A percentile compares a stretch with the other conserved stretches of the same genome.
Evolutionary conservation across 2,797 vertebrate genomes (phyloP).

Genomic region (Melanotaenia parkinsoni): DNA sequence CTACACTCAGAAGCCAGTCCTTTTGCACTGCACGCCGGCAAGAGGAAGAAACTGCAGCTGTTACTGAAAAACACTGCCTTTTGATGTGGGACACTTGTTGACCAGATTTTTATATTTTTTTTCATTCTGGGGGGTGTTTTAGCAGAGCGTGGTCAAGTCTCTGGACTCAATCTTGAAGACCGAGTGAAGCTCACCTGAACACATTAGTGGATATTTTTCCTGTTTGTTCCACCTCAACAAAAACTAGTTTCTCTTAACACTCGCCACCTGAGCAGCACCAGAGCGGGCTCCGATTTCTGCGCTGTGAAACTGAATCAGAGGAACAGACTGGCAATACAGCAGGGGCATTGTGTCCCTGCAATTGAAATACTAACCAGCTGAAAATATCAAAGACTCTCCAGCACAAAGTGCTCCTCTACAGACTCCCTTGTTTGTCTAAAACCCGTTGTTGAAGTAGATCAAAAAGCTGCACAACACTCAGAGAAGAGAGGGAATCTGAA

Average conservation of each 20-base stretch:
- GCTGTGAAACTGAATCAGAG: conserved; percentile 68
- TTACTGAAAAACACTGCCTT: conserved; percentile 49
- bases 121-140: conserved; percentile 25
- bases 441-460: conserved; percentile 43
- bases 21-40: conserved; percentile 63
- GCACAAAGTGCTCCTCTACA: conserved; percentile 65
- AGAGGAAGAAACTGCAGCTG: conserved; percentile 64
- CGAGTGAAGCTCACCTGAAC: conserved; percentile 58
- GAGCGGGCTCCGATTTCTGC: conserved; percentile 62
- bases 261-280: conserved; percentile 53
- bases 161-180: conserved; percentile 45
- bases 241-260: conserved; percentile 55
- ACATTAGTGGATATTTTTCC: conserved; percentile 53
- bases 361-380: conserved; percentile 70
- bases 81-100: conserved; percentile 67
- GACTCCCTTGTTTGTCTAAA: conserved; percentile 44
- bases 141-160: conserved; percentile 22
- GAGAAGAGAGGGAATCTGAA: conserved; percentile 37
- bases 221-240: conserved; percentile 48
- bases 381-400: conserved; percentile 72
- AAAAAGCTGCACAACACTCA: conserved; percentile 57
- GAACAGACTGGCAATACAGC: conserved; percentile 65
- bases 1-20: conserved; percentile 72
- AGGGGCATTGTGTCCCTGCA: conserved; percentile 67
- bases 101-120: conserved; percentile 40